Conservation (phyloP, 2,797 vertebrate genomes). For the Eulemur mongoz region DNA sequence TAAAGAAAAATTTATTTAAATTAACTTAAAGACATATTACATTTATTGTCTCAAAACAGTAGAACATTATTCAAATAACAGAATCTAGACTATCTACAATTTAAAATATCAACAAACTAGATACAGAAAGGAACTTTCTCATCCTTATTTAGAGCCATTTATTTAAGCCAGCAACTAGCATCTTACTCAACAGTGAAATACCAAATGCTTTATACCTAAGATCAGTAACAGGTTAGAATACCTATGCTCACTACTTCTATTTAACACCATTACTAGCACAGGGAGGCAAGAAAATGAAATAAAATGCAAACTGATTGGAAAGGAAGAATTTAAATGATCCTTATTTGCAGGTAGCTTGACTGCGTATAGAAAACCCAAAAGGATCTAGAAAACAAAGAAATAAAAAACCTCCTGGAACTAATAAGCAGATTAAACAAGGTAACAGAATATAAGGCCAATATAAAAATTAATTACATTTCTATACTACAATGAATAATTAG, state of each 20-base stretch:
- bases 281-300: not conserved
- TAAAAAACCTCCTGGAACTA: not conserved
- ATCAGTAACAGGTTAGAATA: not conserved
- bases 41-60: not conserved
- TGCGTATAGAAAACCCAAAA: not conserved
- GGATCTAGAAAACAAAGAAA: not conserved
- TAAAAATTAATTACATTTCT: not conserved
- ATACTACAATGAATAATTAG: not conserved
- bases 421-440: not conserved
- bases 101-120: not conserved
- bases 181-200: not conserved
- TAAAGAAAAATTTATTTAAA: not conserved
- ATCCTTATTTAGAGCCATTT: not conserved
- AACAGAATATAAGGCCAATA: not conserved
- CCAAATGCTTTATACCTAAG: not conserved
- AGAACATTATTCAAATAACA: not conserved
- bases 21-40: not conserved
- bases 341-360: not conserved
- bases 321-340: not conserved
- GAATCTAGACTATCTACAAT: not conserved
- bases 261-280: not conserved
- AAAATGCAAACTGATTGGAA: not conserved
- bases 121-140: not conserved
- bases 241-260: not conserved
- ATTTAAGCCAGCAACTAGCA: not conserved